Base-by-base conservation (phyloP, 2,113 vertebrate species). In the Trichomycterus rosablanca region DNA sequence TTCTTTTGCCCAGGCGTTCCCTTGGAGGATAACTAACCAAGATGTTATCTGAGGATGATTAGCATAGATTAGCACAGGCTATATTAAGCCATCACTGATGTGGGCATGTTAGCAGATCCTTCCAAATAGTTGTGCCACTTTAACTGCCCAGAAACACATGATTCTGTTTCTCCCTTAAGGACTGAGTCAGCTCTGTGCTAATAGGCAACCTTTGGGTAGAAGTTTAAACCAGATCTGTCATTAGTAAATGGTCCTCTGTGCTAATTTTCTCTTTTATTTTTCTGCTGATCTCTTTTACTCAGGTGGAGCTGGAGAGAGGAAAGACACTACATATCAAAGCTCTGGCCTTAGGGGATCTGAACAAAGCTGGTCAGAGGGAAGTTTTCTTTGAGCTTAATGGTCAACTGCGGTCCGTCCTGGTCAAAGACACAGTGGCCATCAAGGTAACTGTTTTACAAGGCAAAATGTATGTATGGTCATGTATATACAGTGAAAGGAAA, bases 301-400 rank as follows among this genome's bases (percentile, higher is more conserved):
- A 96, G 93, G 93, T 96, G 73, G 93, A 96, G 80, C 76, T 96
- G 77, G 93, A 96, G 70, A 80, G 90, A 57, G 93, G 93, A 12
- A 96, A 96, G 77, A 96, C 81, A 0, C 85, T 96, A 24, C 92
- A 95, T 82, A 95, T 96, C 78, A 96, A 96, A 79, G 93, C 93
- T 1, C 78, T 96, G 62, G 93, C 93, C 1, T 63, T 96, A 59
- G 92, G 92, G 0, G 92, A 94, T 76, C 83, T 96, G 71, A 94
- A 92, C 83, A 86, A 88, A 67, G 83, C 90, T 0, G 93, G 93
- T 18, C 93, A 95, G 84, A 86, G 93, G 50, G 92, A 95, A 73
- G 93, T 95, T 55, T 96, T 96, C 82, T 96, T 96, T 35, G 93
- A 96, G 71, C 89, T 96, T 52, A 95, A 95, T 0, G 93, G 93